phyloP scores from a whole-genome alignment of 2,888 invertebrate genomes.

The Chrysolina oricalcia region DNA sequence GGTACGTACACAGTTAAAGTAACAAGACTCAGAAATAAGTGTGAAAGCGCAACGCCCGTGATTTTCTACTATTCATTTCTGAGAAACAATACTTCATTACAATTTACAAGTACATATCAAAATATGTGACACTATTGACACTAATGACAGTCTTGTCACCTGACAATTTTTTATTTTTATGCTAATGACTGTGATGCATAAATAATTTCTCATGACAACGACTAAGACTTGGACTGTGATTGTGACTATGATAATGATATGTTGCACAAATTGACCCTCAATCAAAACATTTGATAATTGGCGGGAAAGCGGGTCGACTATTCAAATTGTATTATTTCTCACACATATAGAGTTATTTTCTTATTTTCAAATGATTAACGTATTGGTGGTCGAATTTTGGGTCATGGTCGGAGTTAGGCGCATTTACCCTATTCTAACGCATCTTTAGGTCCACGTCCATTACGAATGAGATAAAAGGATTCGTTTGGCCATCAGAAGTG shows the following conservation, averaged over 20 bases:
- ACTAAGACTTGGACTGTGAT: no score
- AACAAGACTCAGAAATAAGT: background rate
- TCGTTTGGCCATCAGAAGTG: background rate
- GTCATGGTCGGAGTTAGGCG: no score
- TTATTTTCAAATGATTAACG: no score
- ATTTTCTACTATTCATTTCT: slow-evolving; percentile 11
- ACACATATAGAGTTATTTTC: no score
- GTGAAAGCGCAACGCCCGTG: background rate
- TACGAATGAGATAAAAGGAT: background rate
- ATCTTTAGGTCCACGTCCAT: background rate
- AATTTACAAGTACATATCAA: background rate
- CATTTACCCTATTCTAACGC: no score
- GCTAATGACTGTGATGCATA: background rate
- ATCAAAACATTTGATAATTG: no score
- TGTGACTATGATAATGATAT: no score
- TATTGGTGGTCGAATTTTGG: no score
- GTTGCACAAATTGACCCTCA: no score
- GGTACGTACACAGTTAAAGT: background rate
- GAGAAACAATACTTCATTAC: background rate
- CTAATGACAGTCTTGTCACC: background rate
- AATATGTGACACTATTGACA: background rate
- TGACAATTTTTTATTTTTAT: background rate
- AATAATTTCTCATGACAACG: background rate
- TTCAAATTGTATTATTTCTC: no score
- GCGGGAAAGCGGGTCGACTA: no score